Evolutionary conservation across 2,113 vertebrate genomes (phyloP).

Genomic region (Pteronura brasiliensis): DNA sequence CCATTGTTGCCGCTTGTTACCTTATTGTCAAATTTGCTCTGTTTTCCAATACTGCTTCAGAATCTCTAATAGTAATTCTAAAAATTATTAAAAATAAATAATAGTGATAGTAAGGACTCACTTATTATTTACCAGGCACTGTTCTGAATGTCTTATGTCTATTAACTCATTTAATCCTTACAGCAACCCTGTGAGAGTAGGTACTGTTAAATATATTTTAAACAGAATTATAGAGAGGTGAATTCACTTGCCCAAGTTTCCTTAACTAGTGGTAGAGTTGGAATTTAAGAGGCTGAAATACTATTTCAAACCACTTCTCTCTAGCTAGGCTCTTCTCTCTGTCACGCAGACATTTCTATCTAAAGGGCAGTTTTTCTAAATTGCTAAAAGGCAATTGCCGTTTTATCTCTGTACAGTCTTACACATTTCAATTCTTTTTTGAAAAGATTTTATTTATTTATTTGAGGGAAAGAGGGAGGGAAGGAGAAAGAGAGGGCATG

Average conservation of each 20-base stretch:
- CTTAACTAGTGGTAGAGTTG: neutral
- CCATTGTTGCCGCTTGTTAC: neutral
- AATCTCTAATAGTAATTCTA: neutral
- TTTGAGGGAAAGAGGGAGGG: neutral
- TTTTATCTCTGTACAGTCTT: slow-evolving; percentile 18
- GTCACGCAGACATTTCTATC: neutral
- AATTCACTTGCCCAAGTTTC: neutral
- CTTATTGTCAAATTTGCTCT: neutral
- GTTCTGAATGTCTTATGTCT: neutral
- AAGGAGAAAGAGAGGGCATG: neutral
- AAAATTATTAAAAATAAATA: neutral
- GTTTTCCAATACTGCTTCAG: neutral
- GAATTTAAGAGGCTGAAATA: neutral
- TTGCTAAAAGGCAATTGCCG: neutral
- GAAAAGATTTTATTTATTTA: neutral
- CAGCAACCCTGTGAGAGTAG: neutral
- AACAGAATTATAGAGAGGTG: neutral
- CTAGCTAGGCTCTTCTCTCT: neutral
- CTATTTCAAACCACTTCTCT: neutral
- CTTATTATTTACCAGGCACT: neutral
- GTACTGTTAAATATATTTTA: neutral
- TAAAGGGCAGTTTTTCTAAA: neutral
- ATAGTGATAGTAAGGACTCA: neutral
- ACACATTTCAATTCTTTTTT: neutral
- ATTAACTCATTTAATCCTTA: neutral